Percentiles rank a stretch among this genome's conserved stretches.
Evolutionary conservation across 2,113 vertebrate species (phyloP).

Genomic region (Trochalopteron elliotii): DNA sequence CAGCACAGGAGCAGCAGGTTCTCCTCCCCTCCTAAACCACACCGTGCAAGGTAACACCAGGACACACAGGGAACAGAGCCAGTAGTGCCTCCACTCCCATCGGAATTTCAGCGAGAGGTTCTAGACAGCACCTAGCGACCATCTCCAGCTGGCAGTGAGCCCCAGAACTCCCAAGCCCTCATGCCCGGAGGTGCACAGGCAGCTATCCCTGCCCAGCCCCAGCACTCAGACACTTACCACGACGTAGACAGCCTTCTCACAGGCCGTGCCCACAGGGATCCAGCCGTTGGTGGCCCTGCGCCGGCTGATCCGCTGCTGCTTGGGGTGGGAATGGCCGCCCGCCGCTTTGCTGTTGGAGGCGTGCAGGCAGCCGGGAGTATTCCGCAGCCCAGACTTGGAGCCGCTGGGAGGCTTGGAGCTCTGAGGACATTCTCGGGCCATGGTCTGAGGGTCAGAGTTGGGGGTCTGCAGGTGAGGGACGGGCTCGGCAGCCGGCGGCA

Average conservation of each 20-base stretch:
- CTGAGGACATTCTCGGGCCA: conserved; percentile 89
- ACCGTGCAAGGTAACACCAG: not conserved
- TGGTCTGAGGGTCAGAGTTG: conserved; percentile 88
- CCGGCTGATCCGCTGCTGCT: conserved; percentile 85
- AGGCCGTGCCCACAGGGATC: conserved; percentile 88
- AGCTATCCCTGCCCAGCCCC: fast-evolving
- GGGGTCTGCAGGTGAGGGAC: conserved; percentile 90
- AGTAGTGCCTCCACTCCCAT: not conserved
- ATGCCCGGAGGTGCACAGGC: no score
- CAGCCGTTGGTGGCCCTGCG: conserved; percentile 93
- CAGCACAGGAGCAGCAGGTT: not conserved
- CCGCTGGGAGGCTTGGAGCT: conserved; percentile 92
- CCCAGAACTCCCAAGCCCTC: not conserved
- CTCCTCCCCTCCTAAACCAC: not conserved
- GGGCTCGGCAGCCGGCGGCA: conserved; percentile 90
- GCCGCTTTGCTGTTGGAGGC: conserved; percentile 81
- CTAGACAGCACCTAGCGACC: not conserved
- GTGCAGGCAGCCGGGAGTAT: conserved; percentile 79
- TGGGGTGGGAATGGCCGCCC: conserved; percentile 76
- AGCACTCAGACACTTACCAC: conserved; percentile 79
- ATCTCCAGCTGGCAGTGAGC: fast-evolving
- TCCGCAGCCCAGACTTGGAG: conserved; percentile 86
- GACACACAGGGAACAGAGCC: not conserved
- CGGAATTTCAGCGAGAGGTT: fast-evolving
- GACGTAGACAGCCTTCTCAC: conserved; percentile 93